Percentiles rank a stretch among this genome's conserved stretches.
Evolutionary conservation across 2,113 vertebrate genomes (phyloP).

Genomic region (Gymnogyps californianus): DNA sequence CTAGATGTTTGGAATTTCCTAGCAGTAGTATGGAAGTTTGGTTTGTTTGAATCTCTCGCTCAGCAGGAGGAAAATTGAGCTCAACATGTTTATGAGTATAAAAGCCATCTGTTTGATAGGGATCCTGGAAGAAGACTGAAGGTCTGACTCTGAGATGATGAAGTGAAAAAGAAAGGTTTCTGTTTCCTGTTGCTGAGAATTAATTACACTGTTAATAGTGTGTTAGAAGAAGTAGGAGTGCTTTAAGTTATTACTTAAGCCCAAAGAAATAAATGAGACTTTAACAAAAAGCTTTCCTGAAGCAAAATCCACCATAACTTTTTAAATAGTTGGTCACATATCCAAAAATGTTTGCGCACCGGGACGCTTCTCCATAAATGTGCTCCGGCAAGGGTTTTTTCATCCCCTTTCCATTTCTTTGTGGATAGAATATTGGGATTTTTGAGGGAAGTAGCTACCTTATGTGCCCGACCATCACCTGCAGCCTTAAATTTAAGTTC

Average conservation of each 20-base stretch:
- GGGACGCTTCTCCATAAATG: not conserved
- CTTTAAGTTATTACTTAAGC: conserved; percentile 29
- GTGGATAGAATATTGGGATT: not conserved
- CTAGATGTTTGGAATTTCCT: conserved; percentile 63
- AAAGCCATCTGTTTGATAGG: conserved; percentile 67
- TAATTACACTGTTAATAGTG: conserved; percentile 60
- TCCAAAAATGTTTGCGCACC: not conserved
- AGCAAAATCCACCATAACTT: not conserved
- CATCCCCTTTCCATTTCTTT: not conserved
- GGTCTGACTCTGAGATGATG: conserved; percentile 50
- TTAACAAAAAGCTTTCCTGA: not conserved
- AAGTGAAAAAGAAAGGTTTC: conserved; percentile 49
- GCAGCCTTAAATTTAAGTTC: not conserved
- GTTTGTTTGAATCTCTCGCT: conserved; percentile 50
- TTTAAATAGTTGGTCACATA: not conserved
- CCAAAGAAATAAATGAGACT: conserved; percentile 16
- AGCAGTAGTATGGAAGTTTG: conserved; percentile 59
- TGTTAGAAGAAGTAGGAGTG: conserved; percentile 15
- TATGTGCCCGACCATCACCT: not conserved
- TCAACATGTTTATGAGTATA: conserved; percentile 63
- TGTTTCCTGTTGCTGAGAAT: conserved; percentile 45
- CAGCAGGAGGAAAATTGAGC: conserved; percentile 57
- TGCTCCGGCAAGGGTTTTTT: not conserved
- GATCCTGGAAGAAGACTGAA: conserved; percentile 42
- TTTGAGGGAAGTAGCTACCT: not conserved